phyloP scores from a whole-genome alignment of 2,797 vertebrate species.

The Tolypeutes matacus region DNA sequence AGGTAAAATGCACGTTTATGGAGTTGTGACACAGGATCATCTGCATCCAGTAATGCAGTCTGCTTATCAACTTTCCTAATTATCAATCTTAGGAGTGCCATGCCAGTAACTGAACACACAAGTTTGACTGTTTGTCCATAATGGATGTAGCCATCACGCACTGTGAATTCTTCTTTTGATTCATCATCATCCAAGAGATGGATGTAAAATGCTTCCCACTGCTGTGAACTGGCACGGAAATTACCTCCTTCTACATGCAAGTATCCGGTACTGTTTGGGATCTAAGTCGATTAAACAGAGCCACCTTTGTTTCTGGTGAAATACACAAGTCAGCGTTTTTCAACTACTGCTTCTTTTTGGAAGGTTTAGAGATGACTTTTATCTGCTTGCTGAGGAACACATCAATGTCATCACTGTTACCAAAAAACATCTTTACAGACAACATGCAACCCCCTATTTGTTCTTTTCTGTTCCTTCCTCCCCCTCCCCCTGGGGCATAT shows the following conservation, averaged over 20 bases:
- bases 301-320: conserved; percentile 99
- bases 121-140: conserved; percentile 97
- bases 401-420: conserved; percentile 98
- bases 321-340: conserved; percentile 99
- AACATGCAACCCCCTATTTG: too few relatives aligned
- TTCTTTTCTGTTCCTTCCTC: too few relatives aligned
- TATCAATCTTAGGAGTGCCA: conserved; percentile 98
- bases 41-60: conserved; percentile 97
- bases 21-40: conserved; percentile 74
- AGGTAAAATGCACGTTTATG: conserved; percentile 99
- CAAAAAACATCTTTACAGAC: conserved; percentile 99
- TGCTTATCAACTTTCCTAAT: conserved; percentile 99
- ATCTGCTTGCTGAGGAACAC: conserved; percentile 99
- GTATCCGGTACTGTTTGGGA: conserved; percentile 99
- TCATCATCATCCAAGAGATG: conserved; percentile 99
- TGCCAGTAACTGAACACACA: conserved; percentile 97
- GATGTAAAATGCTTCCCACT: conserved; percentile 99
- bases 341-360: conserved; percentile 99
- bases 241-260: conserved; percentile 99
- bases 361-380: conserved; percentile 99
- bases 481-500: too few relatives aligned
- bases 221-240: conserved; percentile 99
- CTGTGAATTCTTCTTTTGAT: conserved; percentile 99
- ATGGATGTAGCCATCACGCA: conserved; percentile 98
- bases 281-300: conserved; percentile 97